phyloP scores from a whole-genome alignment of 1,140 invertebrate genomes.

The Cydia amplana region DNA sequence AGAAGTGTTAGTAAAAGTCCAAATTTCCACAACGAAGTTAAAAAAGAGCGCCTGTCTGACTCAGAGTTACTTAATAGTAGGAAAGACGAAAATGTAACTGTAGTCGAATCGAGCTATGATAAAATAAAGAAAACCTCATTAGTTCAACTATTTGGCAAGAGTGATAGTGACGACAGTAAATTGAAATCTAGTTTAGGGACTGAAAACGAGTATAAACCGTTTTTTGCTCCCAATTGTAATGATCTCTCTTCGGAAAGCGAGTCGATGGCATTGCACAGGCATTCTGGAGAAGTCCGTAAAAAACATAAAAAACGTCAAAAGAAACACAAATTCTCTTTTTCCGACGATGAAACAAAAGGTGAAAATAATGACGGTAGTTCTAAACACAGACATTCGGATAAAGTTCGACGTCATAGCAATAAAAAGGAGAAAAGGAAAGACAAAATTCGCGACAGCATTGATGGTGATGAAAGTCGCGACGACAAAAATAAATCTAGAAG shows the following conservation, averaged over 20 bases:
- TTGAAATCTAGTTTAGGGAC: conserved; percentile 56
- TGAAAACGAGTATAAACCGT: conserved; percentile 60
- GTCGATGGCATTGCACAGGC: conserved; percentile 62
- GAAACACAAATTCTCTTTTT: conserved; percentile 84
- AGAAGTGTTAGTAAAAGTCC: conserved; percentile 70
- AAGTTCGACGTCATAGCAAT: conserved; percentile 82
- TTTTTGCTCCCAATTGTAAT: conserved; percentile 53
- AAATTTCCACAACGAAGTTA: conserved; percentile 57
- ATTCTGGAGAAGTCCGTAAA: conserved; percentile 80
- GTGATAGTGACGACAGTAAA: conserved; percentile 71
- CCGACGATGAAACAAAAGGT: conserved; percentile 80
- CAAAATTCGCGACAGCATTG: conserved; percentile 81
- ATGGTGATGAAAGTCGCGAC: conserved; percentile 76
- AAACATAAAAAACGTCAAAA: conserved; percentile 93
- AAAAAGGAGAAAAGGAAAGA: conserved; percentile 88
- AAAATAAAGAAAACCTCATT: conserved; percentile 75
- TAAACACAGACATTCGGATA: conserved; percentile 76
- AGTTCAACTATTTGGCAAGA: conserved; percentile 71
- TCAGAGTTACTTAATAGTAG: conserved; percentile 71
- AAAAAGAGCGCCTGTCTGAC: conserved; percentile 74
- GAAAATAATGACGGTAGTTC: conserved; percentile 54
- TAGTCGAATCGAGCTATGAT: conserved; percentile 61
- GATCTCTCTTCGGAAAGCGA: conserved; percentile 81
- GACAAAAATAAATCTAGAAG: conserved; percentile 82
- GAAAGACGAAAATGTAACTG: conserved; percentile 49